phyloP scores from a whole-genome alignment of 92 coral and sea anemone genomes.

The Palythoa grandiflora region DNA sequence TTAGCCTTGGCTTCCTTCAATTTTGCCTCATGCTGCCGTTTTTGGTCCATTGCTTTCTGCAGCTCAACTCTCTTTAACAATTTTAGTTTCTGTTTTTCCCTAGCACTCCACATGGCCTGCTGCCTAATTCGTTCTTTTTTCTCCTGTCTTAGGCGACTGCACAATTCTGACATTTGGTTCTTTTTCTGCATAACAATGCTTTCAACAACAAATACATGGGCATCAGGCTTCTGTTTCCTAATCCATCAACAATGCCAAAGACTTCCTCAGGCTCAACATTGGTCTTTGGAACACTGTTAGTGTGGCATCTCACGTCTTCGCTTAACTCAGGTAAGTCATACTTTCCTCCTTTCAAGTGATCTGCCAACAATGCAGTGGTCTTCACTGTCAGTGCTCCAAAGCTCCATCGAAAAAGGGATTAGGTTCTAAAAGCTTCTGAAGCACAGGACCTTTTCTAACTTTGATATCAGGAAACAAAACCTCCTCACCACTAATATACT shows the following conservation, averaged over 20 bases:
- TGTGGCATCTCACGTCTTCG: neutral
- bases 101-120: neutral
- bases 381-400: neutral
- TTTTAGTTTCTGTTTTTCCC: neutral
- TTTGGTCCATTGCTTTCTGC: neutral
- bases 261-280: constrained; percentile 28
- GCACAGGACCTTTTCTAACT: neutral
- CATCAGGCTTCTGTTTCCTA: constrained; percentile 25
- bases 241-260: neutral
- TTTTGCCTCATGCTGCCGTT: neutral
- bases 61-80: neutral
- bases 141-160: neutral
- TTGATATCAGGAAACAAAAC: neutral
- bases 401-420: neutral
- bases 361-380: neutral
- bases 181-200: constrained; percentile 7
- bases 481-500: neutral
- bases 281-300: constrained; percentile 22
- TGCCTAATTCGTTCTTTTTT: neutral
- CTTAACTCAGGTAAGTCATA: neutral
- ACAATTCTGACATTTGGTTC: constrained; percentile 17
- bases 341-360: constrained; percentile 13
- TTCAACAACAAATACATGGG: constrained; percentile 23
- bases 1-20: neutral
- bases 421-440: neutral